Evolutionary conservation across 2,797 vertebrate genomes (phyloP).

Genomic region (Tokudaia muenninki): DNA sequence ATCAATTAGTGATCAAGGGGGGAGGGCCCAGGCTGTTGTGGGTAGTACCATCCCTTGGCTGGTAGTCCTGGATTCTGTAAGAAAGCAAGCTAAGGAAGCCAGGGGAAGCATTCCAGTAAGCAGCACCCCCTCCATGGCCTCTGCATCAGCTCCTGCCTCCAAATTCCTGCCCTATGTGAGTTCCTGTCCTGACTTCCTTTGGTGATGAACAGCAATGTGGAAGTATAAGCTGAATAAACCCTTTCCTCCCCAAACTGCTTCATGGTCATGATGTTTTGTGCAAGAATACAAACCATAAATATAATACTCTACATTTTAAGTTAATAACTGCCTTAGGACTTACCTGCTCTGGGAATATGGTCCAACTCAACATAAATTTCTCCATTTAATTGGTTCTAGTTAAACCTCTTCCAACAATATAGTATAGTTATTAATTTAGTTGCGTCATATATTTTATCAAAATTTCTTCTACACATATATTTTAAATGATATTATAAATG

Average conservation of each 20-base stretch:
- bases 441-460: neutral
- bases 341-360: neutral
- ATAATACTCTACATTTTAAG: neutral
- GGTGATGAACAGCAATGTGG: neutral
- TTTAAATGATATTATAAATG: neutral
- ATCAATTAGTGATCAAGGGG: neutral
- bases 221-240: neutral
- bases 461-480: neutral
- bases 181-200: neutral
- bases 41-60: neutral
- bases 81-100: neutral
- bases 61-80: neutral
- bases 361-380: neutral
- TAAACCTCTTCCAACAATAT: constrained; percentile 14
- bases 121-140: neutral
- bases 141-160: neutral
- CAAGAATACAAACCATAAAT: neutral
- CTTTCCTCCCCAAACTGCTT: too few species aligned
- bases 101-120: neutral
- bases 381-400: neutral
- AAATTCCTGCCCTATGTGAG: neutral
- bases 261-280: too few species aligned
- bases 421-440: neutral
- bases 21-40: neutral
- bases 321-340: neutral